phyloP scores from a whole-genome alignment of 2,113 vertebrate genomes.

The Apteryx owenii region DNA sequence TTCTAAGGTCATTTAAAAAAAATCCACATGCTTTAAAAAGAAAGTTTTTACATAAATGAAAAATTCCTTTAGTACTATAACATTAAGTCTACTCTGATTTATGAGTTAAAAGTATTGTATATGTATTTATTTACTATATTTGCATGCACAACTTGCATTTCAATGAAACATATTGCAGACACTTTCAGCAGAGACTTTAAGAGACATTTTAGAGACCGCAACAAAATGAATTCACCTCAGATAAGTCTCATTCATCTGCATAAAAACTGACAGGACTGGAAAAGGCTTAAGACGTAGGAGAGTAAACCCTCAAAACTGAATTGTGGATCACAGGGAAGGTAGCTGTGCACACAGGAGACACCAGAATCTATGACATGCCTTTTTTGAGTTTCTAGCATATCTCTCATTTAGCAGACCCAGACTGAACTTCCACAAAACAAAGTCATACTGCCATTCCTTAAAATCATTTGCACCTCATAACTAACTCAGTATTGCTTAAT shows the following conservation, averaged over 20 bases:
- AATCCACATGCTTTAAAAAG: neutral
- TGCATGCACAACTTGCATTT: fast-evolving
- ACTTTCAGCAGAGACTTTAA: neutral
- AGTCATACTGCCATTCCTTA: neutral
- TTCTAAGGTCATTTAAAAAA: neutral
- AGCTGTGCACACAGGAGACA: neutral
- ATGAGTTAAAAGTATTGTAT: neutral
- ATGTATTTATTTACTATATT: neutral
- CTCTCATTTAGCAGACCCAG: neutral
- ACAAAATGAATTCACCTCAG: neutral
- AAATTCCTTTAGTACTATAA: neutral
- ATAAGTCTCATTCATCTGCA: neutral
- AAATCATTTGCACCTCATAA: neutral
- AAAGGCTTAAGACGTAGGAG: neutral
- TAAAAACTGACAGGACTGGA: fast-evolving
- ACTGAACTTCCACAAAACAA: neutral
- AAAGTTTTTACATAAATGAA: neutral
- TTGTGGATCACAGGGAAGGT: neutral
- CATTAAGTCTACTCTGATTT: neutral
- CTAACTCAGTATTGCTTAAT: neutral
- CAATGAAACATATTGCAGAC: neutral
- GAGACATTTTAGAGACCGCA: neutral
- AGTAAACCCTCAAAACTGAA: neutral
- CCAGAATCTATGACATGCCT: neutral
- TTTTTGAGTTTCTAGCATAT: neutral